A percentile compares a stretch with the other conserved stretches of the same genome.
These are phyloP conservation scores for Craterocephalus amniculus DNA, from an alignment of 2,797 vertebrate species.

Conservation along the genomic window DNA sequence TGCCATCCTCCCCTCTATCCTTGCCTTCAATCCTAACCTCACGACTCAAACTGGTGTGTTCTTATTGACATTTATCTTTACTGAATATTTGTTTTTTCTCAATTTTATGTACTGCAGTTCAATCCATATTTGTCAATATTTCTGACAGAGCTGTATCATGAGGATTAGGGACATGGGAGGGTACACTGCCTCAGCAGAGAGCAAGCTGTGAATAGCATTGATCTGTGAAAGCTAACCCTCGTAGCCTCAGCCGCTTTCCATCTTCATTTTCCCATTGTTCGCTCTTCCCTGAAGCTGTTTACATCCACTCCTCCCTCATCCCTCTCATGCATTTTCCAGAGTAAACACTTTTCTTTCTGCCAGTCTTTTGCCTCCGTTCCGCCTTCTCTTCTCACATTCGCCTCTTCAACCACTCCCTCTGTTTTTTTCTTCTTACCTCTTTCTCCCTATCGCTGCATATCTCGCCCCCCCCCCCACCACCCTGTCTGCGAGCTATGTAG, in stretches of 20 bases:
- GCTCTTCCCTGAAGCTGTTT: constrained; percentile 74
- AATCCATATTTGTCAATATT: constrained; percentile 63
- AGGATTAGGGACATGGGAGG: constrained; percentile 48
- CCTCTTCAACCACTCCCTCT: constrained; percentile 20
- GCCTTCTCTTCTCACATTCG: constrained; percentile 29
- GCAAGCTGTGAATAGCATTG: constrained; percentile 64
- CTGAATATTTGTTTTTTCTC: background rate
- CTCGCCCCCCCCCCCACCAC: constrained; percentile 57
- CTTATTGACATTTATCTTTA: constrained; percentile 45
- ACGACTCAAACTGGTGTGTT: constrained; percentile 6
- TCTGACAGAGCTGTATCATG: constrained; percentile 48
- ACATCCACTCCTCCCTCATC: constrained; percentile 48
- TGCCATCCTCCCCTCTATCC: background rate
- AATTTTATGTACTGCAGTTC: constrained; percentile 34
- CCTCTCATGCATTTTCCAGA: constrained; percentile 62
- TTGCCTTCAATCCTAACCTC: background rate
- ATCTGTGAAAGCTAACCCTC: constrained; percentile 73
- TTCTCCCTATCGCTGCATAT: constrained; percentile 53
- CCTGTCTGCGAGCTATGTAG: constrained; percentile 82
- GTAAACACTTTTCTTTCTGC: constrained; percentile 69
- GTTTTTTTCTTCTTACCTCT: constrained; percentile 53
- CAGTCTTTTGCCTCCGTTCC: constrained; percentile 51
- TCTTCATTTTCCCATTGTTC: constrained; percentile 69
- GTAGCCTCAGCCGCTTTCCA: constrained; percentile 36
- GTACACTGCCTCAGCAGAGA: constrained; percentile 46